phyloP scores from a whole-genome alignment of 1,140 invertebrate genomes.

The Hirudo medicinalis region DNA sequence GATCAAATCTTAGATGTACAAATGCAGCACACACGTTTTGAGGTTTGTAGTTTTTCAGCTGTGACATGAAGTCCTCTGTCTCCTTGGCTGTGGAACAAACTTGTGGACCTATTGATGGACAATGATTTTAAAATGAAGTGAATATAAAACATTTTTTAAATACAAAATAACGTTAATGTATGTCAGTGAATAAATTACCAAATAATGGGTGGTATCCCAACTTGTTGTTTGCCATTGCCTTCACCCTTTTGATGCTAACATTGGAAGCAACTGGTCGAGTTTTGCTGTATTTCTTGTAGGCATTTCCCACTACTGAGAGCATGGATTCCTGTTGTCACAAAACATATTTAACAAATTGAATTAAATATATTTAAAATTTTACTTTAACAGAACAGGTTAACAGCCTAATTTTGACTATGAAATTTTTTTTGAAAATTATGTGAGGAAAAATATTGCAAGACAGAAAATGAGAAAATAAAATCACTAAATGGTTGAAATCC shows the following conservation, averaged over 20 bases:
- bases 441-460: slow-evolving; percentile 18
- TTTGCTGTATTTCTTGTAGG: slow-evolving; percentile 73
- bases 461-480: slow-evolving; percentile 54
- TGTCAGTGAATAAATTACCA: slow-evolving; percentile 27
- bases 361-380: background rate
- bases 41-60: slow-evolving; percentile 14
- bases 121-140: background rate
- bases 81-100: slow-evolving; percentile 12
- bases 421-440: background rate
- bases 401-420: background rate
- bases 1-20: background rate
- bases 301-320: slow-evolving; percentile 65
- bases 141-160: background rate
- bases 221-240: slow-evolving; percentile 46
- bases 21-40: slow-evolving; percentile 13
- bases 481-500: background rate
- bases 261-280: slow-evolving; percentile 70
- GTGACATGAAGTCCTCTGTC: slow-evolving; percentile 5
- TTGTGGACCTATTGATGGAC: background rate
- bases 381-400: background rate
- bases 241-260: slow-evolving; percentile 75
- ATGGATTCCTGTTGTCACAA: slow-evolving; percentile 50
- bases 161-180: no score
- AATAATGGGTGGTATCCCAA: slow-evolving; percentile 51
- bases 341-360: background rate